These are phyloP conservation scores for Alitta virens DNA, from an alignment of 2,888 invertebrate genomes.

Conservation along the genomic window DNA sequence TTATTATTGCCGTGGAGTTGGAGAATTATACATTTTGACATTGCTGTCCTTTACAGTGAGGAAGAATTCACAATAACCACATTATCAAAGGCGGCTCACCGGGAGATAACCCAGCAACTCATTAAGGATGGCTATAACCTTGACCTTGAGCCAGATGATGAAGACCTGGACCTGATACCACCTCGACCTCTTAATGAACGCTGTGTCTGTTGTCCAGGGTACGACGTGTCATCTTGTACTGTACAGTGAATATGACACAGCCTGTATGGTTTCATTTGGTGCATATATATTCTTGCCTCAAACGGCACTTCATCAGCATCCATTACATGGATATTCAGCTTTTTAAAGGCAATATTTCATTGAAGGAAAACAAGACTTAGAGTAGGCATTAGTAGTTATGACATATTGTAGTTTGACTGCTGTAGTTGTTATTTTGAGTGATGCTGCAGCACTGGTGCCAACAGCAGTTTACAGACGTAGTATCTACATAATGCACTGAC, in stretches of 20 bases:
- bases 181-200: slow-evolving; percentile 58
- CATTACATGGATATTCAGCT: too few relatives aligned
- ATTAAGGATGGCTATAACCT: slow-evolving; percentile 63
- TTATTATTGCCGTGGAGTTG: not conserved
- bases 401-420: too few relatives aligned
- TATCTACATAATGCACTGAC: too few relatives aligned
- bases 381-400: too few relatives aligned
- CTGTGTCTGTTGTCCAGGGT: slow-evolving; percentile 55
- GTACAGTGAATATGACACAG: slow-evolving; percentile 31
- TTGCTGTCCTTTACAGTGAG: slow-evolving; percentile 45
- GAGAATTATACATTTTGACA: not conserved
- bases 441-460: too few relatives aligned
- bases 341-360: too few relatives aligned
- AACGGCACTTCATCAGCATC: too few relatives aligned
- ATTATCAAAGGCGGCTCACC: slow-evolving; percentile 58
- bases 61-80: slow-evolving; percentile 51
- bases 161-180: slow-evolving; percentile 60
- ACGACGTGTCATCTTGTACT: slow-evolving; percentile 31
- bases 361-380: too few relatives aligned
- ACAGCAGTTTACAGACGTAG: too few relatives aligned
- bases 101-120: slow-evolving; percentile 63
- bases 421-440: too few relatives aligned
- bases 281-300: too few relatives aligned
- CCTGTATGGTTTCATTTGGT: too few relatives aligned
- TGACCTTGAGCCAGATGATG: slow-evolving; percentile 64